These are phyloP conservation scores for Pollenia amentaria DNA, from an alignment of 2,888 invertebrate genomes.

Conservation along the genomic window DNA sequence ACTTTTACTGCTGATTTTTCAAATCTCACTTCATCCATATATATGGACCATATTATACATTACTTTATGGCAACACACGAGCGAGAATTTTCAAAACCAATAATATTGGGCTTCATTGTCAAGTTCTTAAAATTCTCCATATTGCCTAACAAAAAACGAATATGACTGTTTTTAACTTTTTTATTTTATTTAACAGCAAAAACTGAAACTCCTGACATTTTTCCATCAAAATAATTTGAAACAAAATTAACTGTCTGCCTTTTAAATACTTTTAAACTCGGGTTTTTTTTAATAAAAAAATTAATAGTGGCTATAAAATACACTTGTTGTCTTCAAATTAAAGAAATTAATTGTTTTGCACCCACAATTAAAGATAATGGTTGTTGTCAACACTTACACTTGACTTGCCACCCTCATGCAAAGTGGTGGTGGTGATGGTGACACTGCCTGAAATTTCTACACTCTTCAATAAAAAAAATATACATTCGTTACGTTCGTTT, in stretches of 20 bases:
- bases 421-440: neutral
- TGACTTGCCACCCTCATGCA: conserved; percentile 66
- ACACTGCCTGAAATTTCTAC: conserved; percentile 48
- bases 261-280: conserved; percentile 19
- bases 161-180: no score
- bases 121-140: no score
- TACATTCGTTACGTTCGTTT: conserved; percentile 60
- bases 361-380: conserved; percentile 73
- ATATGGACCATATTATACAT: no score
- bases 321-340: conserved; percentile 66
- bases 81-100: no score
- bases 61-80: no score
- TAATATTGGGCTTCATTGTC: no score
- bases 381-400: conserved; percentile 72
- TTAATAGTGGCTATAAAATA: conserved; percentile 70
- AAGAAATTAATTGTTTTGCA: conserved; percentile 71
- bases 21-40: no score
- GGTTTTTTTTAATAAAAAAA: conserved; percentile 9
- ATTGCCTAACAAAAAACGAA: no score
- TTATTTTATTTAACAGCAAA: no score
- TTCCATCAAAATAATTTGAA: neutral
- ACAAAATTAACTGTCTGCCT: neutral
- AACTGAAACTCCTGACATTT: neutral
- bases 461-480: conserved; percentile 39
- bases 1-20: no score